Evolutionary conservation across 2,888 invertebrate species (phyloP).

Genomic region (Conchocele bisecta): DNA sequence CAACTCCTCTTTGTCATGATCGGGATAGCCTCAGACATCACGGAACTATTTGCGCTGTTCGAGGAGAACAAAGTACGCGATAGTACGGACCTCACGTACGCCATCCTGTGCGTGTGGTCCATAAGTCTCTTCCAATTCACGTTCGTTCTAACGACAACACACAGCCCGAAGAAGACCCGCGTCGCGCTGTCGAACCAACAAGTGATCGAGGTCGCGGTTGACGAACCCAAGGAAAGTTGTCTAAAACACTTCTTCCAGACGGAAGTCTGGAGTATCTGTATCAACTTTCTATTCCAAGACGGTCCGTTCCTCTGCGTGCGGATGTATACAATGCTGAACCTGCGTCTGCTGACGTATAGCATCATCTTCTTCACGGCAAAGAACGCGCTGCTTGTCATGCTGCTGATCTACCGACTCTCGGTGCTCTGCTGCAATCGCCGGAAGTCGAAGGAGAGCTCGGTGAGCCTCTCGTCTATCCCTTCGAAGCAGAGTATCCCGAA

Average conservation of each 20-base stretch:
- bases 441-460: neutral
- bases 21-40: slow-evolving; percentile 78
- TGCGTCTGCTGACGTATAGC: slow-evolving; percentile 84
- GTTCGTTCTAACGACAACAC: slow-evolving; percentile 83
- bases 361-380: slow-evolving; percentile 77
- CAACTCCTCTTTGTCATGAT: slow-evolving; percentile 81
- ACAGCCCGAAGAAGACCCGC: slow-evolving; percentile 59
- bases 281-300: slow-evolving; percentile 76
- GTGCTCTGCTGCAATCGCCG: slow-evolving; percentile 55
- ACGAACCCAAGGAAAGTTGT: slow-evolving; percentile 10
- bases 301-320: slow-evolving; percentile 71
- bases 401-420: slow-evolving; percentile 59
- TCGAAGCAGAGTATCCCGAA: slow-evolving; percentile 1
- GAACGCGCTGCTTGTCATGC: slow-evolving; percentile 66
- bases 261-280: slow-evolving; percentile 83
- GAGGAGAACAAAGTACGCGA: slow-evolving; percentile 63
- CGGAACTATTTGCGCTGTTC: slow-evolving; percentile 70
- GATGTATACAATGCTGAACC: slow-evolving; percentile 91
- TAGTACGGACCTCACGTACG: slow-evolving; percentile 85
- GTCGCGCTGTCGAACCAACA: slow-evolving; percentile 17
- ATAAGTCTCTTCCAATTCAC: slow-evolving; percentile 78
- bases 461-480: neutral
- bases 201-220: slow-evolving; percentile 22
- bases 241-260: slow-evolving; percentile 56
- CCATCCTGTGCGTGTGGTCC: slow-evolving; percentile 77